Evolutionary conservation across 1,140 invertebrate species (phyloP).

Genomic region (Galleria mellonella): DNA sequence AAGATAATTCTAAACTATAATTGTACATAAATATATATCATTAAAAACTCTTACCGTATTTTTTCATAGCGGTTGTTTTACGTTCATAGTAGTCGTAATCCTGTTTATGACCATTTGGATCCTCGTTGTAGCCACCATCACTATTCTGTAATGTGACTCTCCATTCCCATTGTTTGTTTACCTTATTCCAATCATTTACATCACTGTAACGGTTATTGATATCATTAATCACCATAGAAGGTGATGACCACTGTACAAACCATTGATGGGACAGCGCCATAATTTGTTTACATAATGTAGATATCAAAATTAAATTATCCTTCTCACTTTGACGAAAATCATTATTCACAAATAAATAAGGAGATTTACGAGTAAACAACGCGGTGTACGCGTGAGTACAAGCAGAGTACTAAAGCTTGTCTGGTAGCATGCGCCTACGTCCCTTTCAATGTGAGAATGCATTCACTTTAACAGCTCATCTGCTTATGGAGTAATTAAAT

Average conservation of each 20-base stretch:
- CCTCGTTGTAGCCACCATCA: not conserved
- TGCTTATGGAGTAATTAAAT: too few species aligned
- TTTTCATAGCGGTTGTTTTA: not conserved
- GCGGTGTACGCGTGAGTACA: constrained; percentile 25
- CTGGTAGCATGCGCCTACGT: constrained; percentile 11
- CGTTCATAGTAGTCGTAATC: too few species aligned
- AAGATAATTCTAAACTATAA: too few species aligned
- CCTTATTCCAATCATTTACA: constrained; percentile 34
- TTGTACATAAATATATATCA: too few species aligned
- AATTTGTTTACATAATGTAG: constrained; percentile 13
- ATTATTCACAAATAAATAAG: too few species aligned
- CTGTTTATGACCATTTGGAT: too few species aligned
- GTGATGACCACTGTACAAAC: constrained; percentile 63
- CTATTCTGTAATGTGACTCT: constrained; percentile 2
- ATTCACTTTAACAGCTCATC: too few species aligned
- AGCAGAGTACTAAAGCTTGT: constrained; percentile 14
- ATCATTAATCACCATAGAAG: constrained; percentile 43
- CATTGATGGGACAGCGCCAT: constrained; percentile 62
- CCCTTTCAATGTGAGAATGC: constrained; percentile 12
- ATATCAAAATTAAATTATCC: not conserved
- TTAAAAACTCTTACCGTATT: not conserved
- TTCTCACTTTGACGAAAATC: not conserved
- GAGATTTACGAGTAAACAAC: not conserved
- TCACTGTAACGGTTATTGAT: constrained; percentile 40
- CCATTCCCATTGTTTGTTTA: constrained; percentile 18